Base-by-base conservation (phyloP, 1,140 invertebrate genomes). In the Octopus sinensis region DNA sequence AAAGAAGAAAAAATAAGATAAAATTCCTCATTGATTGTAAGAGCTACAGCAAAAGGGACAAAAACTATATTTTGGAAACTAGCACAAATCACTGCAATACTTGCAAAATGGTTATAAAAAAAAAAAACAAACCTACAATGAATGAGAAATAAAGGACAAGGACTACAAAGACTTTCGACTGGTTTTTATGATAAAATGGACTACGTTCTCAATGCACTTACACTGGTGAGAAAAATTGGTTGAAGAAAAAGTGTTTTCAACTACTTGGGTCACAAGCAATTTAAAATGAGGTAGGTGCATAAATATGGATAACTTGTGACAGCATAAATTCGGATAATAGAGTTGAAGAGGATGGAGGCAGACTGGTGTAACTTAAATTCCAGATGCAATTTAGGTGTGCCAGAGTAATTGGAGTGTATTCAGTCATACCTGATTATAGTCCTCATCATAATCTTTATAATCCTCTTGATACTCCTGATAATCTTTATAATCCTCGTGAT, bases 381-480 rank as follows among this genome's bases (percentile, higher is more conserved):
- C 68, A 73, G 68, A 73, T 73, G 68, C 68, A 73, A 6, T 13
- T n/a, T 73, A 73, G 5, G 30, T 73, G 68, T 73, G 68, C 68
- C 30, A 73, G 30, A 23, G 68, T 73, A 23, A 73, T 73, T 73
- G 68, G 68, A 73, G 68, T 73, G 68, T 13, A 73, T 7, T 73
- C 68, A 73, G 68, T 73, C 68, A 73, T 73, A 73, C 68, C 68
- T 73, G 68, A 73, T 73, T 73, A 73, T 73, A 73, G 68, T 73
- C 68, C 68, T 73, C 68, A 13, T 73, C 68, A 73, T 73, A 73
- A 73, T 73, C 68, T 73, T 73, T 73, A 73, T 23, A 73, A 73
- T 73, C 68, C 30, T 73, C 68, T 23, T 73, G 68, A 73, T 73
- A 73, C 68, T 73, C 68, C 30, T 73, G 68, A 73, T 73, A 73